phyloP scores from a whole-genome alignment of 2,113 vertebrate species.

The Siphamia tubifer region DNA sequence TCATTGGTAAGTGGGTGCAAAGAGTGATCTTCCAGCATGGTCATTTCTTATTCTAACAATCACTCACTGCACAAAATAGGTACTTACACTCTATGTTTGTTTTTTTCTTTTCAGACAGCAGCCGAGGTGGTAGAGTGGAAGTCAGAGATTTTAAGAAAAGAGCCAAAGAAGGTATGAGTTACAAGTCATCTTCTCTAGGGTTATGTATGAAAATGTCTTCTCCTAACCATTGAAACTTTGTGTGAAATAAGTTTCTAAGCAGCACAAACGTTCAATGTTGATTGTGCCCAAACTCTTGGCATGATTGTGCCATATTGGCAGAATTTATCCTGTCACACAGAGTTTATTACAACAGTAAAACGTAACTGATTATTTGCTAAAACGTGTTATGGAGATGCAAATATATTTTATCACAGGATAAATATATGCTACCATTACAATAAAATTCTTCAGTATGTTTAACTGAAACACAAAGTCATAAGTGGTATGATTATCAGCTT shows the following conservation, averaged over 20 bases:
- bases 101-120: slow-evolving; percentile 81
- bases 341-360: slow-evolving; percentile 28
- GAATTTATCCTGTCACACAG: background rate
- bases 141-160: slow-evolving; percentile 94
- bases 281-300: slow-evolving; percentile 51
- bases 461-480: background rate
- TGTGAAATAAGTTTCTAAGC: slow-evolving; percentile 34
- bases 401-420: slow-evolving; percentile 11
- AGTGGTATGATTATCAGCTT: slow-evolving; percentile 11
- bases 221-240: slow-evolving; percentile 31
- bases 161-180: slow-evolving; percentile 91
- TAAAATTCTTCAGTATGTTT: background rate
- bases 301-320: slow-evolving; percentile 14
- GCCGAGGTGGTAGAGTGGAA: slow-evolving; percentile 88
- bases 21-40: slow-evolving; percentile 3
- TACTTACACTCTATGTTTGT: slow-evolving; percentile 36
- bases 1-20: slow-evolving; percentile 86
- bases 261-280: slow-evolving; percentile 34
- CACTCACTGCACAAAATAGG: slow-evolving; percentile 19
- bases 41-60: slow-evolving; percentile 23
- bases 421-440: background rate
- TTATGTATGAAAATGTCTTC: slow-evolving; percentile 41
- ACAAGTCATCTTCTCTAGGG: slow-evolving; percentile 23
- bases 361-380: slow-evolving; percentile 28
- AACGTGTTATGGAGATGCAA: background rate